Conservation (phyloP, 2,888 invertebrate species). For the Pemphredon lugubris region DNA sequence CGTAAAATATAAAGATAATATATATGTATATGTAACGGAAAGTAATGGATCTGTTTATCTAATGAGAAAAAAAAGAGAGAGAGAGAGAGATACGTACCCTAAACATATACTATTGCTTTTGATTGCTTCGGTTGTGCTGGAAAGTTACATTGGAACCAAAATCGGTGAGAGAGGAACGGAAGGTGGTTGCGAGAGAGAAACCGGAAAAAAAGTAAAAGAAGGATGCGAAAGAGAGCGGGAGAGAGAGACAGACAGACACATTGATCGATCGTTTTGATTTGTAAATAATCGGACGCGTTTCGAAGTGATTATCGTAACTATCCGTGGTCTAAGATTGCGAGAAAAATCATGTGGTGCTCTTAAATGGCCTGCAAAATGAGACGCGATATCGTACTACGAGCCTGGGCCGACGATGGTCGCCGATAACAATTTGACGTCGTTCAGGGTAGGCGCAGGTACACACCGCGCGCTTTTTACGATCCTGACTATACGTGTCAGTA, state of each 20-base stretch:
- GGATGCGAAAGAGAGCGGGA: slow-evolving; percentile 15
- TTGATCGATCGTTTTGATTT: slow-evolving; percentile 70
- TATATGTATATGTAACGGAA: slow-evolving; percentile 28
- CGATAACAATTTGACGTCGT: slow-evolving; percentile 40
- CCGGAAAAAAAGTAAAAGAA: slow-evolving; percentile 40
- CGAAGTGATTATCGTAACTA: slow-evolving; percentile 35
- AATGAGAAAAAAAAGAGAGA: slow-evolving; percentile 3
- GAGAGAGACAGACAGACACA: slow-evolving; percentile 38
- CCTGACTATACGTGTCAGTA: slow-evolving; percentile 43
- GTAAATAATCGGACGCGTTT: slow-evolving; percentile 76
- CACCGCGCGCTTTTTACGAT: slow-evolving; percentile 6
- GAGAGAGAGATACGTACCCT: slow-evolving; percentile 20
- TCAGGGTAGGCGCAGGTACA: not conserved
- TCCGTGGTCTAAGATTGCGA: slow-evolving; percentile 27
- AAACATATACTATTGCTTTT: slow-evolving; percentile 58
- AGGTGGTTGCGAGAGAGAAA: slow-evolving; percentile 38
- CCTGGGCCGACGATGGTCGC: slow-evolving; percentile 32
- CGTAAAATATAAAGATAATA: slow-evolving; percentile 63
- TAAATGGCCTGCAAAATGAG: slow-evolving; percentile 36
- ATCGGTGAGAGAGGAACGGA: slow-evolving; percentile 20
- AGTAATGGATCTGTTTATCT: slow-evolving; percentile 26
- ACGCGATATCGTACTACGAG: slow-evolving; percentile 14
- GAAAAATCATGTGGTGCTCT: slow-evolving; percentile 48
- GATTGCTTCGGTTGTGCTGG: slow-evolving; percentile 67
- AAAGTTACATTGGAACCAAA: slow-evolving; percentile 15